These are phyloP conservation scores for Eulemur rufifrons DNA, from an alignment of 2,113 vertebrate species.

Conservation along the genomic window DNA sequence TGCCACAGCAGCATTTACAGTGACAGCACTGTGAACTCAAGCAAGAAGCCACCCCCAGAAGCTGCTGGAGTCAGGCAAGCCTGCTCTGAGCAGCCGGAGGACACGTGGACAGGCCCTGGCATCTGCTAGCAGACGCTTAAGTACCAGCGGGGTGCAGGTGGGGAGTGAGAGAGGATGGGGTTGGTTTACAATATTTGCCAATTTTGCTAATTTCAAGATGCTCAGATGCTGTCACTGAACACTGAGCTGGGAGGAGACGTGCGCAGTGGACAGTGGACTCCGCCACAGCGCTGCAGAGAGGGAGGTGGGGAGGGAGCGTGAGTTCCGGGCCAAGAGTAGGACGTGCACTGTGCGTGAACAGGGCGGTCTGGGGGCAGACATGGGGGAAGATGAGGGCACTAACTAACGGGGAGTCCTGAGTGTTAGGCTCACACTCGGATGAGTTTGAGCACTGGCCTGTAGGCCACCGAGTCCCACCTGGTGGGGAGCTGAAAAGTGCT, in stretches of 20 bases:
- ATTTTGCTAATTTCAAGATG: background rate
- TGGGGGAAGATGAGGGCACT: background rate
- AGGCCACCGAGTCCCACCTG: background rate
- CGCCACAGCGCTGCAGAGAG: background rate
- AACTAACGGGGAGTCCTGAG: background rate
- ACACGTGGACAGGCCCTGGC: background rate
- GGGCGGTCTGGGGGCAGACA: background rate
- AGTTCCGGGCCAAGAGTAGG: background rate
- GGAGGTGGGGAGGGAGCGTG: background rate
- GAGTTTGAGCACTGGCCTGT: background rate
- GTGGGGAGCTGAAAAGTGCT: background rate
- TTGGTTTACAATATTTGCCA: background rate
- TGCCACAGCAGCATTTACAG: background rate
- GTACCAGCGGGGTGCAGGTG: background rate
- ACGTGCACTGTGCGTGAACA: rapidly evolving
- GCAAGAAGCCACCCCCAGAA: background rate
- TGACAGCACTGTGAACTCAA: background rate
- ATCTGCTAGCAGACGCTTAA: background rate
- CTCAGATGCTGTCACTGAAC: background rate
- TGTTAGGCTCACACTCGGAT: background rate
- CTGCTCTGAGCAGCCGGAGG: background rate
- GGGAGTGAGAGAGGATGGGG: background rate
- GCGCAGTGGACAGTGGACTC: too few species aligned
- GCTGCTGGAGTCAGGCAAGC: background rate
- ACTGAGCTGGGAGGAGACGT: background rate